Evolutionary conservation across 2,113 vertebrate species (phyloP).

Genomic region (Triplophysa tibetana): DNA sequence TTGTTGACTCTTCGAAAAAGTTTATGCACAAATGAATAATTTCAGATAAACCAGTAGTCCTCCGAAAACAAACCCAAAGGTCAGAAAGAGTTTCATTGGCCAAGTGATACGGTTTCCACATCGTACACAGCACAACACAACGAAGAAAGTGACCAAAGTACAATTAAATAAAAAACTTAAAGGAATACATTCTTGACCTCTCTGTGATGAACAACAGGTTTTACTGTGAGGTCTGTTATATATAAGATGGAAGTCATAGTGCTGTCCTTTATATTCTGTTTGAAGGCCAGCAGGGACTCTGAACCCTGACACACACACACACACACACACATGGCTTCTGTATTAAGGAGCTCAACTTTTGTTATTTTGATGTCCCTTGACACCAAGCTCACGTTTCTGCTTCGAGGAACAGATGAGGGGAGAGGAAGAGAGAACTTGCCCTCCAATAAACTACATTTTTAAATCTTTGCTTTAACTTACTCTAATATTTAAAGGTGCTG

Average conservation of each 20-base stretch:
- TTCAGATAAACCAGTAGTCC: too few relatives aligned
- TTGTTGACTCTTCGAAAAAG: background rate
- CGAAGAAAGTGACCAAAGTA: background rate
- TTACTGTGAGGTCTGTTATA: conserved; percentile 3
- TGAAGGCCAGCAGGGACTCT: conserved; percentile 22
- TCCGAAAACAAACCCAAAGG: too few relatives aligned
- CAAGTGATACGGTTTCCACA: too few relatives aligned
- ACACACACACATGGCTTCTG: conserved; percentile 66
- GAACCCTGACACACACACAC: background rate
- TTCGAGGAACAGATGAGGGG: conserved; percentile 15
- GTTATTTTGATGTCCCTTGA: conserved; percentile 69
- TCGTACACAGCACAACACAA: background rate
- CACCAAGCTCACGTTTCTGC: conserved; percentile 34
- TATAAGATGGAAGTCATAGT: background rate
- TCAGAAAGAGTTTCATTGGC: too few relatives aligned
- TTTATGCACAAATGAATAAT: too few relatives aligned
- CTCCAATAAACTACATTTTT: too few relatives aligned
- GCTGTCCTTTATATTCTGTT: conserved; percentile 7
- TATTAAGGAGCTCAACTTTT: conserved; percentile 65
- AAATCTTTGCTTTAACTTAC: too few relatives aligned
- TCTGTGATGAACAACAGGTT: background rate
- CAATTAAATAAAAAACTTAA: background rate
- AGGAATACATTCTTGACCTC: background rate
- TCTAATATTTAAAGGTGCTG: too few relatives aligned
- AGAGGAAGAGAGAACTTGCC: conserved; percentile 28